Evolutionary conservation across 2,797 vertebrate genomes (phyloP).

Genomic region (Linurgus olivaceus): DNA sequence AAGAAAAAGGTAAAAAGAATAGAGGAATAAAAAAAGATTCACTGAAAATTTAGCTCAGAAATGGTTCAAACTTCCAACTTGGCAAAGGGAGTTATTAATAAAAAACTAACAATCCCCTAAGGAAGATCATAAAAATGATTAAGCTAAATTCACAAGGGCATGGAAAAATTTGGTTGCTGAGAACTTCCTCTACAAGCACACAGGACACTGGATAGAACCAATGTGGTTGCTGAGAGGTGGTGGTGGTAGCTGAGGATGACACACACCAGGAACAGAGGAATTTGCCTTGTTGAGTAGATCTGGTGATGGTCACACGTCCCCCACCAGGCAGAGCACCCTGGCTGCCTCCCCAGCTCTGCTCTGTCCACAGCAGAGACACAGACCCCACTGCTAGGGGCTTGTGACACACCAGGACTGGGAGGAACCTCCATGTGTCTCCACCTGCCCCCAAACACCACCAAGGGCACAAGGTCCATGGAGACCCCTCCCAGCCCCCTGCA

Average conservation of each 20-base stretch:
- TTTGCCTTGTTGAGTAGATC: not conserved
- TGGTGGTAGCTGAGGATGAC: accelerated
- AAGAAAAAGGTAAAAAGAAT: not conserved
- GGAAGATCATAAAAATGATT: not conserved
- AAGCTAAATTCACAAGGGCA: not conserved
- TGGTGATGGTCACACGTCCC: accelerated
- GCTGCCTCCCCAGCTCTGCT: accelerated
- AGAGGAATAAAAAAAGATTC: not conserved
- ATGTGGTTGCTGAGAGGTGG: accelerated
- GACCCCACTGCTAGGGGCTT: not conserved
- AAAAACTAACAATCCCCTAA: not conserved
- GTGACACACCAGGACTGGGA: accelerated
- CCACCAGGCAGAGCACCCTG: not conserved
- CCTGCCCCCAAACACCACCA: not conserved
- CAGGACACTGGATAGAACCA: not conserved
- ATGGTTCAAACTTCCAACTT: not conserved
- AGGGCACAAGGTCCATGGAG: not conserved
- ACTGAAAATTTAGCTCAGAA: not conserved
- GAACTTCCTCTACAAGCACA: not conserved
- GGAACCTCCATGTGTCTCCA: accelerated
- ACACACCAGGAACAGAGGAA: not conserved
- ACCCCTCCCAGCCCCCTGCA: not conserved
- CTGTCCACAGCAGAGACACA: not conserved
- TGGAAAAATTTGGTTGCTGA: not conserved
- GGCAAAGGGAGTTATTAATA: not conserved